These are phyloP conservation scores for Oryctolagus cuniculus DNA, from an alignment of 2,113 vertebrate genomes.

Conservation along the genomic window mOryCun1.1 NC_091440.1:53109501-53110000, in stretches of 20 bases:
- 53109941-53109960: conserved; percentile 47
- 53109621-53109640: conserved; percentile 93
- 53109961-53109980: conserved; percentile 46
- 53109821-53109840: conserved; percentile 69
- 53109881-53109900: conserved; percentile 33
- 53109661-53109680: conserved; percentile 65
- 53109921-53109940: too few relatives aligned
- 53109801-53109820: conserved; percentile 69
- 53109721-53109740: conserved; percentile 59
- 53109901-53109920: too few relatives aligned
- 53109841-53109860: background rate
- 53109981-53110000: conserved; percentile 65
- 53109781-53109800: conserved; percentile 62
- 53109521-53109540: conserved; percentile 96
- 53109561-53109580: conserved; percentile 97
- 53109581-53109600: conserved; percentile 93
- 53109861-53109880: background rate
- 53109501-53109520: conserved; percentile 97
- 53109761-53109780: conserved; percentile 77
- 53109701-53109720: conserved; percentile 66
- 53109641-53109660: conserved; percentile 80
- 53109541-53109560: conserved; percentile 95
- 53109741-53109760: conserved; percentile 79
- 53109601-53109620: conserved; percentile 94
- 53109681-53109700: conserved; percentile 18